phyloP scores from a whole-genome alignment of 2,113 vertebrate genomes.

The Hydrochoerus hydrochaeris region DNA sequence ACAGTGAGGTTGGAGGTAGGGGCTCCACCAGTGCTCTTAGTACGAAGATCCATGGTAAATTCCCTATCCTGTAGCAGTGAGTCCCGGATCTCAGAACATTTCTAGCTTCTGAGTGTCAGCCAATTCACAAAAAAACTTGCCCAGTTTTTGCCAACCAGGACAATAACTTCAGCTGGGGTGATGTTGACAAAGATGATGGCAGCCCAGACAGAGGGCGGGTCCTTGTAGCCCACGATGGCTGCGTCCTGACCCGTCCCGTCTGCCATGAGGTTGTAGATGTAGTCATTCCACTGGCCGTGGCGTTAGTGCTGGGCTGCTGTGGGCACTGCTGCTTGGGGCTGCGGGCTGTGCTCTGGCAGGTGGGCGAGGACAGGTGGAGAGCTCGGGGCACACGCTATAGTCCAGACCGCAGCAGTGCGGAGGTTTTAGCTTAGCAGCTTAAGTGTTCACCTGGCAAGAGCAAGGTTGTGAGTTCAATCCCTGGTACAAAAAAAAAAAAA shows the following conservation, averaged over 20 bases:
- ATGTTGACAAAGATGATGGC: conserved; percentile 82
- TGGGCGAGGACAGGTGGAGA: conserved; percentile 73
- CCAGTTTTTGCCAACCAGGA: conserved; percentile 79
- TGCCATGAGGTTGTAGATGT: conserved; percentile 84
- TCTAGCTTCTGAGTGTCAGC: conserved; percentile 83
- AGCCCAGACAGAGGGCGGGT: conserved; percentile 86
- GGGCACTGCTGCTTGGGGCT: conserved; percentile 67
- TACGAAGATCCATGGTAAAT: conserved; percentile 82
- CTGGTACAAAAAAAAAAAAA: no score
- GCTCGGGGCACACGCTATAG: conserved; percentile 79
- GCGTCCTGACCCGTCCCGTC: conserved; percentile 83
- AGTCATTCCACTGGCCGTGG: conserved; percentile 84
- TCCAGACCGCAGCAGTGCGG: conserved; percentile 79
- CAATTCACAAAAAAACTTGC: conserved; percentile 82
- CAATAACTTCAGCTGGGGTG: conserved; percentile 82
- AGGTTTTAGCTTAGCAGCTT: no score
- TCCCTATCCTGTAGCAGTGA: conserved; percentile 77
- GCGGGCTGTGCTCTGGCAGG: conserved; percentile 63
- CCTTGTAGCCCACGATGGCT: conserved; percentile 85
- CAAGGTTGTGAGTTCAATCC: no score
- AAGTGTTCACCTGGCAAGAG: no score
- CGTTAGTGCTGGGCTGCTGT: conserved; percentile 74
- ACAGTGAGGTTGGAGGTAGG: conserved; percentile 82
- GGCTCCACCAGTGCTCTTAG: conserved; percentile 79
- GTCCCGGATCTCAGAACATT: conserved; percentile 85